These are phyloP conservation scores for Echinops telfairi DNA, from an alignment of 2,113 vertebrate genomes.

Conservation along the genomic window DNA sequence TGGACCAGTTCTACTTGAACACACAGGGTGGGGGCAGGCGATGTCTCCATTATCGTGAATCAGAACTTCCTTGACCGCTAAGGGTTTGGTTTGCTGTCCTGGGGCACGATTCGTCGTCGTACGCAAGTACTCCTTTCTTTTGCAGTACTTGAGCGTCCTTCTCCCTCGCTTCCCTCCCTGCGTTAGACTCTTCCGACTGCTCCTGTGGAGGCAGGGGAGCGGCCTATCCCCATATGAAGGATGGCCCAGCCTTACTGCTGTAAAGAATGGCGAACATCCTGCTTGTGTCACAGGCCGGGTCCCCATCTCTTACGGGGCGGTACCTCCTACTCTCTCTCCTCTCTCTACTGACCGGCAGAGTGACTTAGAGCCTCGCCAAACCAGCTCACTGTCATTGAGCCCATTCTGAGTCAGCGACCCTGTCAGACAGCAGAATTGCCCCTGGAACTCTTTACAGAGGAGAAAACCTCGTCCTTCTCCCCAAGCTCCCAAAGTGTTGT, in stretches of 20 bases:
- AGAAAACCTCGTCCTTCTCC: no score
- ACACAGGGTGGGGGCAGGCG: background rate
- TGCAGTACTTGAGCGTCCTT: background rate
- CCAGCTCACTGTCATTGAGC: no score
- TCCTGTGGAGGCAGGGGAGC: background rate
- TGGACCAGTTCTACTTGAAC: background rate
- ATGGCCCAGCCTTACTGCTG: background rate
- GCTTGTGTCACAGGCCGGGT: background rate
- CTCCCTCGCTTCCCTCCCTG: background rate
- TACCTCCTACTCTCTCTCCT: background rate
- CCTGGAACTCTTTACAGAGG: no score
- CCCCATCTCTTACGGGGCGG: background rate
- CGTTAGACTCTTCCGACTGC: background rate
- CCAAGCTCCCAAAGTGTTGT: no score
- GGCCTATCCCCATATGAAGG: background rate
- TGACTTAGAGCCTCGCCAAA: background rate
- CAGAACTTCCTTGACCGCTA: background rate
- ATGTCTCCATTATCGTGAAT: background rate
- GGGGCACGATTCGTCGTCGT: background rate
- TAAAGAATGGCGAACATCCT: background rate
- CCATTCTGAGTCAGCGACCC: background rate
- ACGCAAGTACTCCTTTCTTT: background rate
- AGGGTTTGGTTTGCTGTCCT: background rate
- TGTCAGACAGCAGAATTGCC: no score
- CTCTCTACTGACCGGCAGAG: background rate